Percentiles rank a stretch among this genome's conserved stretches.
Conservation (phyloP, 2,888 invertebrate species). For the Mesodorylaimus sp. region DNA sequence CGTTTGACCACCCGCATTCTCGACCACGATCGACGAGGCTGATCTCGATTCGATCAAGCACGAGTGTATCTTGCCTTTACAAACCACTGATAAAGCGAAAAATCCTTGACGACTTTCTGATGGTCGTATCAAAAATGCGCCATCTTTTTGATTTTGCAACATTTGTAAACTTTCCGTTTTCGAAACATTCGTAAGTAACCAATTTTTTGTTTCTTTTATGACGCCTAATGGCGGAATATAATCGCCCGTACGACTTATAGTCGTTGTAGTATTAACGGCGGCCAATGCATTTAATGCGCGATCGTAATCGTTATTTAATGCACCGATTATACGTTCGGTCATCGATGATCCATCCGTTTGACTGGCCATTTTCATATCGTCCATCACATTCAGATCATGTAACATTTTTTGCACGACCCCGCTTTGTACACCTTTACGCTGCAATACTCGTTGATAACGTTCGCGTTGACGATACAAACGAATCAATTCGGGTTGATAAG, state of each 20-base stretch:
- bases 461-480: background rate
- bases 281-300: too few species aligned
- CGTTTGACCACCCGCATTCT: too few species aligned
- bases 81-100: constrained; percentile 68
- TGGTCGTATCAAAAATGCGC: constrained; percentile 74
- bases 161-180: constrained; percentile 22
- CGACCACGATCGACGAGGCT: constrained; percentile 10
- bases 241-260: too few species aligned
- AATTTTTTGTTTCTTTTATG: background rate
- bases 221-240: background rate
- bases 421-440: background rate
- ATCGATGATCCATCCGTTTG: too few species aligned
- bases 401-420: background rate
- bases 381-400: background rate
- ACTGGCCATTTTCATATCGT: too few species aligned
- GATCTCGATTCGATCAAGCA: constrained; percentile 22
- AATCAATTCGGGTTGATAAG: constrained; percentile 21
- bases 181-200: background rate
- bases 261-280: too few species aligned
- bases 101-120: constrained; percentile 48
- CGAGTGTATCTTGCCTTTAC: constrained; percentile 13
- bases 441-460: background rate
- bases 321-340: too few species aligned
- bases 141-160: constrained; percentile 55
- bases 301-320: too few species aligned